Evolutionary conservation across 1,140 invertebrate genomes (phyloP).

Genomic region (Battus philenor): DNA sequence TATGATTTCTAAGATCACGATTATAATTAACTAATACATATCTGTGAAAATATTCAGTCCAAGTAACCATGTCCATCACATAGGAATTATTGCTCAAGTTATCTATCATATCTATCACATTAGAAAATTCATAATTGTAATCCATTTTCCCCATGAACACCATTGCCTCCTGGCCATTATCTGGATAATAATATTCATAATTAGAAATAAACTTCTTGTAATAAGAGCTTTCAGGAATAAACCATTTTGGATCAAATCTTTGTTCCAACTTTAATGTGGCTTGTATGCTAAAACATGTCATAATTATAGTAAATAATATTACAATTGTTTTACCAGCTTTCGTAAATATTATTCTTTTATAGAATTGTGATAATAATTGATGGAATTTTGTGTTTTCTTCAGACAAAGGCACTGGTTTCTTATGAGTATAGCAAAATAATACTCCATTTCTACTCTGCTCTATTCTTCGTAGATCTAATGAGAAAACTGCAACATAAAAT

Average conservation of each 20-base stretch:
- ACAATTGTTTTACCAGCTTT: slow-evolving; percentile 78
- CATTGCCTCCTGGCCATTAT: slow-evolving; percentile 79
- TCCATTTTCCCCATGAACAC: slow-evolving; percentile 82
- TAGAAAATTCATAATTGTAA: slow-evolving; percentile 79
- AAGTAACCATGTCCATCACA: slow-evolving; percentile 77
- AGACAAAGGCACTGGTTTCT: slow-evolving; percentile 65
- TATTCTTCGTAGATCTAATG: slow-evolving; percentile 82
- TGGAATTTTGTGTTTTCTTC: slow-evolving; percentile 66
- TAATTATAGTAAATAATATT: slow-evolving; percentile 76
- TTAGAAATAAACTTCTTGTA: slow-evolving; percentile 79
- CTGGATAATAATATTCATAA: slow-evolving; percentile 78
- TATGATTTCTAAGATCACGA: slow-evolving; percentile 68
- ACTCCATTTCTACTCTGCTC: slow-evolving; percentile 80
- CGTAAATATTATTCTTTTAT: slow-evolving; percentile 79
- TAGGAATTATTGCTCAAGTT: slow-evolving; percentile 75
- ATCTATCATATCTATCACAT: slow-evolving; percentile 77
- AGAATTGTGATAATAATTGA: slow-evolving; percentile 75
- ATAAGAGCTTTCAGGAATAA: slow-evolving; percentile 83
- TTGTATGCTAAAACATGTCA: slow-evolving; percentile 78
- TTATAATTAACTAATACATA: slow-evolving; percentile 77
- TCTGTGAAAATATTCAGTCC: slow-evolving; percentile 79
- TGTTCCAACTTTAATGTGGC: slow-evolving; percentile 81
- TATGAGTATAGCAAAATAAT: slow-evolving; percentile 81
- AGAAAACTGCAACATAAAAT: slow-evolving; percentile 86
- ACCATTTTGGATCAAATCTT: slow-evolving; percentile 87